Conservation (phyloP, 2,888 invertebrate genomes). For the Ligdia adustata region DNA sequence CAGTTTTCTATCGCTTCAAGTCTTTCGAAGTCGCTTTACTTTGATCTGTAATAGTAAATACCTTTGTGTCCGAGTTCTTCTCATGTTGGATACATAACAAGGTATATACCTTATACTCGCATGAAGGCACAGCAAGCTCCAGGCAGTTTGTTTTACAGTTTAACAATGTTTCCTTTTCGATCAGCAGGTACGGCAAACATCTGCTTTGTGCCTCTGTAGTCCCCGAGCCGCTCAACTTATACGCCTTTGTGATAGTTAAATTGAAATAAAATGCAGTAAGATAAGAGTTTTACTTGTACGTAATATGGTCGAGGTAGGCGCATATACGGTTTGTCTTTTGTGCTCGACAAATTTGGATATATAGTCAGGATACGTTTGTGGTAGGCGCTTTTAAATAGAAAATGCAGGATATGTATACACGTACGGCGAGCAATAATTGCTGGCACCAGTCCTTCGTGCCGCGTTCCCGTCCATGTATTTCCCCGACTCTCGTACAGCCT, state of each 20-base stretch:
- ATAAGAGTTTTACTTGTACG: neutral
- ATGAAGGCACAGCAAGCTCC: slow-evolving; percentile 57
- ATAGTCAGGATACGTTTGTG: neutral
- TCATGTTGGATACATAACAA: slow-evolving; percentile 32
- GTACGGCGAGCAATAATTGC: slow-evolving; percentile 23
- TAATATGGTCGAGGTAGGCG: neutral
- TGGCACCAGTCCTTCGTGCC: slow-evolving; percentile 48
- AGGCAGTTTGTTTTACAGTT: slow-evolving; percentile 73
- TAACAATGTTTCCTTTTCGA: slow-evolving; percentile 76
- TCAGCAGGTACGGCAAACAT: slow-evolving; percentile 62
- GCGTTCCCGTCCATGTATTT: slow-evolving; percentile 64
- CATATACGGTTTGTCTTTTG: neutral
- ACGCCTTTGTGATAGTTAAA: slow-evolving; percentile 49
- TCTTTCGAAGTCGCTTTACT: slow-evolving; percentile 34
- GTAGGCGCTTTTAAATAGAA: neutral
- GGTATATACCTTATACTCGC: slow-evolving; percentile 43
- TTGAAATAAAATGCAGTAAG: slow-evolving; percentile 24
- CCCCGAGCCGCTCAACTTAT: slow-evolving; percentile 50
- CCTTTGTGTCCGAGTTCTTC: slow-evolving; percentile 47
- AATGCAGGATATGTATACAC: slow-evolving; percentile 9
- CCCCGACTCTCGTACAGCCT: slow-evolving; percentile 66
- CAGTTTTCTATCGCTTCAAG: slow-evolving; percentile 22
- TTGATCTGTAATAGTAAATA: slow-evolving; percentile 39
- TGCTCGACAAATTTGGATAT: neutral
- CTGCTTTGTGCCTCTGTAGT: slow-evolving; percentile 57